Base-by-base conservation (phyloP, 2,113 vertebrate species). In the Heloderma charlesbogerti region DNA sequence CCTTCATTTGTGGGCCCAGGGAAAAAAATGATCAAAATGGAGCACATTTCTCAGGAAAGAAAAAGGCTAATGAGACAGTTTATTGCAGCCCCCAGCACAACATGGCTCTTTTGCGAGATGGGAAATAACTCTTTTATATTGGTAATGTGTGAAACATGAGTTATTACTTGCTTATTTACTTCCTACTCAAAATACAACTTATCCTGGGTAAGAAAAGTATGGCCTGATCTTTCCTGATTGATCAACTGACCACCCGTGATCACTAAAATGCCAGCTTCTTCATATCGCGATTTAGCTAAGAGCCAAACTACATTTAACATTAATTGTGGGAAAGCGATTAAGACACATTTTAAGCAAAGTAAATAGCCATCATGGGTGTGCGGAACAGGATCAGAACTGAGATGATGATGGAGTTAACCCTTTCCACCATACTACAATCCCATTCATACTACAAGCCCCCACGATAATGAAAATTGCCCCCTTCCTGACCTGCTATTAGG, bases 11-110 rank as follows among this genome's bases (percentile, higher is more conserved):
- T 0, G 0, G 20, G 63, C 71, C 15, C 80, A 25, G 34, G 9
- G 10, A 22, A 48, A 85, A 71, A 66, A 83, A 77, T 27, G 25
- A 84, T 27, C 91, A 88, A 92, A 90, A 72, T 29, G 9, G 48
- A 51, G 67, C 34, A 25, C 29, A 92, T 74, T 13, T 48, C 82
- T 66, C 13, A 12, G 27, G 31, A 37, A 90, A 54, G 60, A 75
- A 69, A 43, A 22, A 27, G 13, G 0, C 22, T 79, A 87, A 92
- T 57, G 84, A 75, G 40, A 71, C 69, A 87, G n/a, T 45, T 60
- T 51, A 72, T 16, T 84, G 77, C 40, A 57, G 63, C 87, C 37
- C 63, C 57, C 25, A 34, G 8, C 72, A 66, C 54, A 72, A 84
- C 25, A 88, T 40, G 71, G 54, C 10, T 20, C 25, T 72, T 54